Conservation (phyloP, 92 coral and sea anemone species). For the Phenganax stokvisi region DNA sequence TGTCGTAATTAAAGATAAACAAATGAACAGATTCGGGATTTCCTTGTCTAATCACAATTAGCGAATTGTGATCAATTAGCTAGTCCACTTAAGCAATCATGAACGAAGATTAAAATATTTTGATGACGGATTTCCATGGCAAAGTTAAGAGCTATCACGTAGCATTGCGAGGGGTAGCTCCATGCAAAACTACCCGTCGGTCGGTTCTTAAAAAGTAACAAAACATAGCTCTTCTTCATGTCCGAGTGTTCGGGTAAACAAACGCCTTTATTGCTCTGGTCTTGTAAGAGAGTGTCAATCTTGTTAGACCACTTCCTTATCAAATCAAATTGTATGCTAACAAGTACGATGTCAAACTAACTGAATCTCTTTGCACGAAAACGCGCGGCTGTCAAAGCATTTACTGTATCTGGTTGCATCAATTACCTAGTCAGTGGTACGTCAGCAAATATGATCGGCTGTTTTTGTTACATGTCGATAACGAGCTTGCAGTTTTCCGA, state of each 20-base stretch:
- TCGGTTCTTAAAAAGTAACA: constrained; percentile 14
- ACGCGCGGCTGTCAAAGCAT: constrained; percentile 15
- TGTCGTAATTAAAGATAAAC: constrained; percentile 39
- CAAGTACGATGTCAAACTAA: neutral
- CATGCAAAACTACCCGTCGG: constrained; percentile 22
- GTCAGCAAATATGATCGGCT: constrained; percentile 39
- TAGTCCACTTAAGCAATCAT: constrained; percentile 44
- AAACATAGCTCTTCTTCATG: constrained; percentile 17
- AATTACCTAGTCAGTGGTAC: constrained; percentile 30
- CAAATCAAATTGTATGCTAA: neutral
- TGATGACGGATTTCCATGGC: constrained; percentile 40
- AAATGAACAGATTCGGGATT: constrained; percentile 36
- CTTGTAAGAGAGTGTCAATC: constrained; percentile 32
- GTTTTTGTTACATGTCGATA: constrained; percentile 37
- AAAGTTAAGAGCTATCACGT: constrained; percentile 27
- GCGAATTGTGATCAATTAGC: constrained; percentile 43
- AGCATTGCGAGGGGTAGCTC: constrained; percentile 12
- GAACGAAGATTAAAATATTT: constrained; percentile 38
- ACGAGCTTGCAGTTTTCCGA: constrained; percentile 40
- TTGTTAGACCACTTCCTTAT: constrained; percentile 35
- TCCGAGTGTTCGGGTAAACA: constrained; percentile 33
- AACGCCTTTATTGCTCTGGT: constrained; percentile 31
- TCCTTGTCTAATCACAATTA: constrained; percentile 46
- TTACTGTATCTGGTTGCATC: constrained; percentile 33
- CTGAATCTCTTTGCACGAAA: neutral